Base-by-base conservation (phyloP, 2,888 invertebrate species). In the Brassicogethes aeneus region DNA sequence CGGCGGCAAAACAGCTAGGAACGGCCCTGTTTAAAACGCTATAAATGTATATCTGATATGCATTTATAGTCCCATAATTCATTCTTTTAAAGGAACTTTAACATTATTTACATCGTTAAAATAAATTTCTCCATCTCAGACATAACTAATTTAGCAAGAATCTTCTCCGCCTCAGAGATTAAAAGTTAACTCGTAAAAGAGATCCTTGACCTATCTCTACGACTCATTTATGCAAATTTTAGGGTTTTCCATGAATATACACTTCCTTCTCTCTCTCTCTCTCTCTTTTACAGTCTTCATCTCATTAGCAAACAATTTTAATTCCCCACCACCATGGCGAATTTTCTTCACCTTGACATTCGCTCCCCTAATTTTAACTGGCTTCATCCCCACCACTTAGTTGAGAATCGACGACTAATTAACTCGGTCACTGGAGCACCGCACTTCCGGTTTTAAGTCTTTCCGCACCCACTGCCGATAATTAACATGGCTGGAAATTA, bases 351-450 rank as follows among this genome's bases (percentile, higher is more conserved):
- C 60, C 59, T 60, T 60, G 59, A 60, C 57, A 59, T 57, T 57
- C 55, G 46, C 47, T 54, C 59, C 57, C 60, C 60, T 60, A 57
- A 57, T 59, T 59, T 53, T 37, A 30, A 33, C 5, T 47, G 42
- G 42, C 47, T 49, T 52, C 54, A 44, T 51, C 51, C 23, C 23
- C 23, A n/a, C n/a, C n/a, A n/a, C n/a, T n/a, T n/a, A n/a, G n/a
- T n/a, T n/a, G n/a, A n/a, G 23, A 10, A 23, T 10, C 53, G 53
- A 45, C 45, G 43, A 49, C 53, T 62, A 61, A 63, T 63, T 62
- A 63, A 61, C 51, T 63, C 62, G 63, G 63, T 63, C 59, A 63
- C 53, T 63, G 52, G 63, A 62, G 59, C 61, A 60, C 53, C 49
- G 51, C 50, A 51, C 46, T 51, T 54, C 49, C 49, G 44, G 29